Conservation (phyloP, 2,797 vertebrate species). For the Crenichthys baileyi region DNA sequence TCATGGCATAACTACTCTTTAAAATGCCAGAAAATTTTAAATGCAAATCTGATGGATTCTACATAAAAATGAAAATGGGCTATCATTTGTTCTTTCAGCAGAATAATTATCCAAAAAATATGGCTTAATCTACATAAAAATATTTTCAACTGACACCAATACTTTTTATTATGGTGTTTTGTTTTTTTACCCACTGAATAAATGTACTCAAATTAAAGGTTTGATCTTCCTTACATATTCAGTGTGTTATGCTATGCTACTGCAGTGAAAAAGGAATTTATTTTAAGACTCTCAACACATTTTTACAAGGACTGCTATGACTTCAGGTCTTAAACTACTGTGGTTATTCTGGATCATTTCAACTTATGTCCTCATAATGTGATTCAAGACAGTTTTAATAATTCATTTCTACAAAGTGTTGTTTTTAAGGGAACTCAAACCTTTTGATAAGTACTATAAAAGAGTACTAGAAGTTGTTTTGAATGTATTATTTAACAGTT, state of each 20-base stretch:
- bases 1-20: neutral
- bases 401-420: constrained; percentile 9
- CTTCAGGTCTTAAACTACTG: constrained; percentile 1
- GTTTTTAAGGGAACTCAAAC: neutral
- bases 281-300: neutral
- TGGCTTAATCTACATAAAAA: neutral
- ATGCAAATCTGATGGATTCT: neutral
- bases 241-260: neutral
- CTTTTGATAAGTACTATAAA: neutral
- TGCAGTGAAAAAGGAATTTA: neutral
- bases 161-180: neutral
- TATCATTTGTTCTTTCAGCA: neutral
- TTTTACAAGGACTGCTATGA: neutral
- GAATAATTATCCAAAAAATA: neutral
- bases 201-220: no score
- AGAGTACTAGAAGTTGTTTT: neutral
- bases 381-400: constrained; percentile 20
- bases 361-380: constrained; percentile 4
- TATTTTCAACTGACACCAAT: neutral
- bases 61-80: neutral
- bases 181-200: neutral
- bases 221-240: neutral
- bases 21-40: neutral
- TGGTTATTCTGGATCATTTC: constrained; percentile 16
- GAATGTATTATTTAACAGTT: neutral